Conservation (phyloP, 1,140 invertebrate genomes). For the Apocrypta bakeri region DNA sequence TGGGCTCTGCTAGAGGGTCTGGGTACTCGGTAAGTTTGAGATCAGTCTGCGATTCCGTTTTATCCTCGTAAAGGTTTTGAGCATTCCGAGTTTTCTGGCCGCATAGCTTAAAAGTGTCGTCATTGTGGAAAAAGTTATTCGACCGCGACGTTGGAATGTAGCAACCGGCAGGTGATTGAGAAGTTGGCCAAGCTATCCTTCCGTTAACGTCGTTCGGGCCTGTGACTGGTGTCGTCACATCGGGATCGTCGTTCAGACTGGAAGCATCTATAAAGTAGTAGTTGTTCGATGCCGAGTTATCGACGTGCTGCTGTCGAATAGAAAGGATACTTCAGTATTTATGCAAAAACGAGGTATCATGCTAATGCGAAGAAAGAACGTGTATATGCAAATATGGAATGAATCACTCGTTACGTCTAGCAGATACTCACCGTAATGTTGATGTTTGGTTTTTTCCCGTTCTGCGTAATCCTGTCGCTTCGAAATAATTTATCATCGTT, state of each 20-base stretch:
- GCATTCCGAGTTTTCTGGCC: slow-evolving; percentile 52
- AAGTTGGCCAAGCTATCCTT: slow-evolving; percentile 22
- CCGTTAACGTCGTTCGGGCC: slow-evolving; percentile 5
- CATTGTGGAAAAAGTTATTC: slow-evolving; percentile 17
- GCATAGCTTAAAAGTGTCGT: slow-evolving; percentile 10
- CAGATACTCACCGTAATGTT: slow-evolving; percentile 11
- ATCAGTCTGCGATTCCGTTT: slow-evolving; percentile 63
- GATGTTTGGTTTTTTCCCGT: slow-evolving; percentile 33
- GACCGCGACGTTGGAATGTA: slow-evolving; percentile 26
- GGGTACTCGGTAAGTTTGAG: slow-evolving; percentile 63
- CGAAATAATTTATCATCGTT: slow-evolving; percentile 55
- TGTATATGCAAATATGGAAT: background rate
- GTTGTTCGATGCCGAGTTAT: slow-evolving; percentile 61
- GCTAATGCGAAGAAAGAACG: background rate
- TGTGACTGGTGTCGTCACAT: slow-evolving; percentile 2
- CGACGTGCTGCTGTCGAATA: slow-evolving; percentile 35
- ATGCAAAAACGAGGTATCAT: background rate
- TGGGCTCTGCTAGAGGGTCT: slow-evolving; percentile 59
- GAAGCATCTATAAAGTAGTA: slow-evolving; percentile 85
- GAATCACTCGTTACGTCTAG: background rate
- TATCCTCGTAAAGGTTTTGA: slow-evolving; percentile 57
- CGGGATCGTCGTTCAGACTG: slow-evolving; percentile 80
- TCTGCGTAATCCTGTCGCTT: slow-evolving; percentile 30
- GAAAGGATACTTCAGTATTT: background rate
- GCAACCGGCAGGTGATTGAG: background rate